Base-by-base conservation (phyloP, 2,113 vertebrate genomes). In the Mobula hypostoma region DNA sequence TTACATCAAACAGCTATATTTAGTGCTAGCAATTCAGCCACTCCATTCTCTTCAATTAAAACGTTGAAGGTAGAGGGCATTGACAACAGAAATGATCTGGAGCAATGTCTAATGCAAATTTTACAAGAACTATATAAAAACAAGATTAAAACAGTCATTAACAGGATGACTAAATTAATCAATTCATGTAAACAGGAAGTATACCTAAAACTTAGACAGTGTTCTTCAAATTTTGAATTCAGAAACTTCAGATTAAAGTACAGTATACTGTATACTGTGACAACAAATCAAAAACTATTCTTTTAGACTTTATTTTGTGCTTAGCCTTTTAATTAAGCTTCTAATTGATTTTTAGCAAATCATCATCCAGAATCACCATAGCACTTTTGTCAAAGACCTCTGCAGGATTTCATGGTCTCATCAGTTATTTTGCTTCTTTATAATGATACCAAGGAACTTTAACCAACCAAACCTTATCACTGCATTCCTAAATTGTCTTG, bases 1-100 rank as follows among this genome's bases (percentile, higher is more conserved):
- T 99, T 99, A 98, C 98, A 98, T 99, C 98, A 99, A 98, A 96
- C 95, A 95, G 96, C 97, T 99, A 99, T 98, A 98, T 98, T 98
- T 99, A 99, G 98, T 96, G 94, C 95, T 96, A 96, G 96, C 97
- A 97, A 96, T 97, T 96, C 95, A 97, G 95, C 96, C 96, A 96
- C 97, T 97, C 97, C 97, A 96, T 97, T 97, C 96, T 97, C 96
- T 96, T 96, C 97, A 96, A 97, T 74, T 94, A 4, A 96, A 96
- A 97, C 96, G 95, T 95, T 93, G 96, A 96, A 96, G 96, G 95
- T 95, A 95, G 95, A 95, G 95, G 93, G 95, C 95, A 96, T 95
- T 95, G 88, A 94, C 24, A 94, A 76, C 94, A 94, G 92, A 94
- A 79, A 94, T 95, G 94, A 80, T 87, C 94, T 95, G 94, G 78